These are phyloP conservation scores for Agrotis puta DNA, from an alignment of 2,888 invertebrate species.

Conservation along the genomic window DNA sequence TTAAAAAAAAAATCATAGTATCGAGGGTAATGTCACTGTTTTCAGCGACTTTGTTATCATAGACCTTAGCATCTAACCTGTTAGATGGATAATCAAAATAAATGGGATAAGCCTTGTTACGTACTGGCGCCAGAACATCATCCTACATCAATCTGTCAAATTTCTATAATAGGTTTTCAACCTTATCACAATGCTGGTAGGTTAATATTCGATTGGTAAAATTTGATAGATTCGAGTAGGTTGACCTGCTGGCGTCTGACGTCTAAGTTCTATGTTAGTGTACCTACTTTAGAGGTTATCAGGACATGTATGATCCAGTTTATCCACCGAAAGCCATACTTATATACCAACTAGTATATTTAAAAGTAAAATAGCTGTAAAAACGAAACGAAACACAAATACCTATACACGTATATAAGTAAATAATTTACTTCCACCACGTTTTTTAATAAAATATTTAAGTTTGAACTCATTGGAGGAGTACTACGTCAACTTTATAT, in stretches of 20 bases:
- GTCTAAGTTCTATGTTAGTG: too few species aligned
- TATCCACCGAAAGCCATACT: neutral
- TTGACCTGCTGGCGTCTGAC: too few species aligned
- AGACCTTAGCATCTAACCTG: neutral
- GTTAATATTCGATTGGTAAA: too few species aligned
- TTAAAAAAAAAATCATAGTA: neutral
- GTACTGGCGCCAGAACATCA: too few species aligned
- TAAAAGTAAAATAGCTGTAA: neutral
- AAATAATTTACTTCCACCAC: neutral
- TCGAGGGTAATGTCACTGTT: neutral
- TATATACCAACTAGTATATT: neutral
- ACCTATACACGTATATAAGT: neutral
- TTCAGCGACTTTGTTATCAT: neutral
- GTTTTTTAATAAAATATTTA: conserved; percentile 6
- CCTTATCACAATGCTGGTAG: too few species aligned
- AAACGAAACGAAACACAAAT: neutral
- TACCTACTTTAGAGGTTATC: neutral
- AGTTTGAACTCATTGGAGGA: conserved; percentile 7
- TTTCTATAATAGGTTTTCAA: too few species aligned
- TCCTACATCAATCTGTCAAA: too few species aligned
- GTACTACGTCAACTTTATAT: conserved; percentile 38
- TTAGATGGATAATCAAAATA: neutral
- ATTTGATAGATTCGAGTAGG: too few species aligned
- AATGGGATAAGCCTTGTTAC: too few species aligned
- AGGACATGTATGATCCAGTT: neutral